Percentiles rank a stretch among this genome's conserved stretches.
Evolutionary conservation across 2,888 invertebrate genomes (phyloP).

Genomic region (Erebia ligea): DNA sequence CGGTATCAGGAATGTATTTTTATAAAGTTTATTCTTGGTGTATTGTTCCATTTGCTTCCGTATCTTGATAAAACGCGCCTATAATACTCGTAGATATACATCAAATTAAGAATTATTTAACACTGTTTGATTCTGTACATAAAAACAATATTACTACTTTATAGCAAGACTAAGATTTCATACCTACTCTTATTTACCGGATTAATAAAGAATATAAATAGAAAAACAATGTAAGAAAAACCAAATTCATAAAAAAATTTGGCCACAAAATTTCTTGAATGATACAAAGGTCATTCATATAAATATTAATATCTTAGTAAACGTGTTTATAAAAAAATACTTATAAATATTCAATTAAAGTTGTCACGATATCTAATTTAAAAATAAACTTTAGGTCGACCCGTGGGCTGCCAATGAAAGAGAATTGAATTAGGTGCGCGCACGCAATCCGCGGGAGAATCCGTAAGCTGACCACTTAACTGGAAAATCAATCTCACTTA

Average conservation of each 20-base stretch:
- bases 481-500: constrained; percentile 59
- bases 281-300: constrained; percentile 32
- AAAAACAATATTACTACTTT: not conserved
- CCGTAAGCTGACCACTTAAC: constrained; percentile 49
- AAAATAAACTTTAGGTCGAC: constrained; percentile 25
- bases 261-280: constrained; percentile 25
- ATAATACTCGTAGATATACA: too few species aligned
- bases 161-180: too few species aligned
- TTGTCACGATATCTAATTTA: constrained; percentile 29
- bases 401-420: constrained; percentile 27
- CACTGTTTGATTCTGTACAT: not conserved
- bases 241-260: constrained; percentile 11
- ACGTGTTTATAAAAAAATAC: constrained; percentile 28
- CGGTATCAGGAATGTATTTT: constrained; percentile 34
- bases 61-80: not conserved
- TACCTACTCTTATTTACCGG: too few species aligned
- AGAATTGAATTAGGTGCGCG: constrained; percentile 34
- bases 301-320: constrained; percentile 28
- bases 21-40: not conserved
- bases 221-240: not conserved
- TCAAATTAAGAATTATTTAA: not conserved
- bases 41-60: constrained; percentile 4
- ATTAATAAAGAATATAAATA: not conserved
- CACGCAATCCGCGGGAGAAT: constrained; percentile 45
- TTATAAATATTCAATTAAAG: constrained; percentile 30